A percentile compares a stretch with the other conserved stretches of the same genome.
phyloP scores from a whole-genome alignment of 2,797 vertebrate genomes.

The Lithobates pipiens region DNA sequence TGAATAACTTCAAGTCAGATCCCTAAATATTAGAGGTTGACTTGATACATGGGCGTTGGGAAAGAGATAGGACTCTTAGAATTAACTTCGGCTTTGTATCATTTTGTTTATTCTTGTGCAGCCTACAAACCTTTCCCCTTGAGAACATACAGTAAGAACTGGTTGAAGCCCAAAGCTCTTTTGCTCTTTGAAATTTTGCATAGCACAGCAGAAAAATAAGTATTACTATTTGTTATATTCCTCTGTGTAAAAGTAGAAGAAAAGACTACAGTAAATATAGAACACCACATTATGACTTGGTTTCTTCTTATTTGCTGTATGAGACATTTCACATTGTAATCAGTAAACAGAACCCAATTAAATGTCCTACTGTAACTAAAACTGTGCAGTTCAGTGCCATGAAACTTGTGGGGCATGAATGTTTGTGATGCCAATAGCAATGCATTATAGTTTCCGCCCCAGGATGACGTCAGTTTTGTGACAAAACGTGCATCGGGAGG shows the following conservation, averaged over 20 bases:
- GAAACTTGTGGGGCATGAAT: no score
- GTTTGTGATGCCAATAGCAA: no score
- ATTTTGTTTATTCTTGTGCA: background rate
- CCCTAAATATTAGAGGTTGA: background rate
- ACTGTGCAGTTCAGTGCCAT: background rate
- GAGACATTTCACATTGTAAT: background rate
- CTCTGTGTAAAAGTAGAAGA: background rate
- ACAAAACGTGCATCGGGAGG: no score
- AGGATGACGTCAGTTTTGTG: no score
- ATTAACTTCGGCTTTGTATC: background rate
- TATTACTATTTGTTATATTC: constrained; percentile 20
- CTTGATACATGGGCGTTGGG: no score
- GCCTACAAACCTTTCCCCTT: background rate
- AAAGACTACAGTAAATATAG: constrained; percentile 15
- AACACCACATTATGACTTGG: constrained; percentile 2
- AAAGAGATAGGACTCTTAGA: background rate
- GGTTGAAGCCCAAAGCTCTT: constrained; percentile 9
- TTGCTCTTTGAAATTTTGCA: constrained; percentile 9
- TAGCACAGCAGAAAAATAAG: constrained; percentile 8
- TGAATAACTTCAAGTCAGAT: background rate
- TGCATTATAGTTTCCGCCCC: no score
- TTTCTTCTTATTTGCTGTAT: background rate
- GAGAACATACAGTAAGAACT: background rate
- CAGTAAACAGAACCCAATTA: background rate
- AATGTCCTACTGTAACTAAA: background rate